Base-by-base conservation (phyloP, 2,113 vertebrate species). In the Grallaria varia region DNA sequence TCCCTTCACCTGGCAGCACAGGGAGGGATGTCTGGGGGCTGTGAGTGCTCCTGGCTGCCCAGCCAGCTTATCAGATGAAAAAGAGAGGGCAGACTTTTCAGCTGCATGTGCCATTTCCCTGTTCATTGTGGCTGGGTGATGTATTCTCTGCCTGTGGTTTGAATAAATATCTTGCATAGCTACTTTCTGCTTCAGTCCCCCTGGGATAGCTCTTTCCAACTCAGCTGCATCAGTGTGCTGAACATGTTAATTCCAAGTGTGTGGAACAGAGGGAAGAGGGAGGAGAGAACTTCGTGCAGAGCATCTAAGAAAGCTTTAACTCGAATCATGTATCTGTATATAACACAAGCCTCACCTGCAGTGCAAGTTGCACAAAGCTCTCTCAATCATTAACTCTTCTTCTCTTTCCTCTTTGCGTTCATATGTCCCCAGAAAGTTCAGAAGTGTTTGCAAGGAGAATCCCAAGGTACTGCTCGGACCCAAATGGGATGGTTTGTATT, bases 121-220 rank as follows among this genome's bases (percentile, higher is more conserved):
- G 4, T 68, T 79, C 63, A 27, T 58, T 84, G 64, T 74, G 75
- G 56, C 85, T 78, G 72, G 45, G 78, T 87, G 91, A 85, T 80
- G 87, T 59, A 50, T 80, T 86, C 83, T 59, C 63, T 88, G 71
- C 58, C n/a, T 83, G 89, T 85, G 89, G 74, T 96, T 96, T 81
- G 64, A 91, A 81, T 74, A 88, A 90, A 68, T 86, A 47, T 31
- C 68, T 95, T 77, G 49, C 83, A 71, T 75, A 68, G 64, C 73
- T 88, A 67, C 90, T 92, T 94, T 94, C 72, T 94, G 82, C 85
- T 90, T 88, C 72, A 53, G 76, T n/a, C 27, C 25, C 76, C 37
- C 56, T 68, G 82, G 72, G 68, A 64, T 37, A 59, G 47, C 63
- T 71, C 50, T 60, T 91, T 87, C 78, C 55, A 94, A 15, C 59